Evolutionary conservation across 2,797 vertebrate species (phyloP).

Genomic region (Spea hammondii): DNA sequence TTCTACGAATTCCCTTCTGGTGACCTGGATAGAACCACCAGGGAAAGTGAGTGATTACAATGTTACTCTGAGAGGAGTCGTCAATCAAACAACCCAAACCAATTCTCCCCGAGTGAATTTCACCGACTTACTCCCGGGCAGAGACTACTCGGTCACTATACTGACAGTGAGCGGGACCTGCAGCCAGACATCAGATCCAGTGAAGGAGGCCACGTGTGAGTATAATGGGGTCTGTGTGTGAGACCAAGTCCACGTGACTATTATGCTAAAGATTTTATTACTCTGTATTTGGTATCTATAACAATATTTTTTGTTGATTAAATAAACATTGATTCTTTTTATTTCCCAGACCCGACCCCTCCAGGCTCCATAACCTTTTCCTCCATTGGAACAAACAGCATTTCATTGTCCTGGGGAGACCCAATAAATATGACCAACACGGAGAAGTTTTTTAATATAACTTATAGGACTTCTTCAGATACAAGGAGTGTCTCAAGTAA

Average conservation of each 20-base stretch:
- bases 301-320: not conserved
- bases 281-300: not conserved
- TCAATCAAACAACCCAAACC: not conserved
- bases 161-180: slow-evolving; percentile 1
- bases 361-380: not conserved
- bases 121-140: not conserved
- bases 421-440: not conserved
- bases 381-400: not conserved
- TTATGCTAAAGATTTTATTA: no score
- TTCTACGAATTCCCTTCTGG: not conserved
- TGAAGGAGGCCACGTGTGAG: slow-evolving; percentile 1
- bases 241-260: no score
- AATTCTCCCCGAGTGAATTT: not conserved
- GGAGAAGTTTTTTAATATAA: not conserved
- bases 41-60: slow-evolving; percentile 1
- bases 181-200: not conserved
- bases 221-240: not conserved
- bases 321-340: not conserved
- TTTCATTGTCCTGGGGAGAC: not conserved
- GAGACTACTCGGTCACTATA: not conserved
- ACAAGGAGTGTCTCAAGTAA: not conserved
- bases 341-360: slow-evolving; percentile 3
- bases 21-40: not conserved
- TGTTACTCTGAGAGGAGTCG: not conserved
- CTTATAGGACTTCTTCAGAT: not conserved